Evolutionary conservation across 30 jellyfish, hydroid and myxozoan species (phyloP), one percentile per base, ranked within the genome.

Genomic region (Aurelia sp.): DNA sequence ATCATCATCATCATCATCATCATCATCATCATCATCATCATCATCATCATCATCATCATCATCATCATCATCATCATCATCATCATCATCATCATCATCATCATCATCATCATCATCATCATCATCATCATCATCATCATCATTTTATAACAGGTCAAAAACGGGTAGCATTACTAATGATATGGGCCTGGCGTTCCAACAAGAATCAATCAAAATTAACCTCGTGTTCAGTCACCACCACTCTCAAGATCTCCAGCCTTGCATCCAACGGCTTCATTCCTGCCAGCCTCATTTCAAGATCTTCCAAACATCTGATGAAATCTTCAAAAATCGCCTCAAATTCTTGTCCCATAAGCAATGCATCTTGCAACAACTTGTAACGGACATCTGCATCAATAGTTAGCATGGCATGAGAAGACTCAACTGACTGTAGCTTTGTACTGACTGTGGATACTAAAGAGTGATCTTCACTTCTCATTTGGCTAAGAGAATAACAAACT

Each of bases 251-350:
- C 19, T 90, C 99, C 53, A 75, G 59, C 69, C 87, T 75, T 44
- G 93, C 96, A 78, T 82, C 95, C 87, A 95, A 60, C 11, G 97
- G 97, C 78, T 88, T 89, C 65, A 70, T 85, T 21, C 73, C 88
- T 20, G 60, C 63, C 59, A 95, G 74, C 74, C 97, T 83, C 88
- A 72, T 55, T 33, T 88, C 93, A 63, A 95, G 79, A 47, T 76
- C 97, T 9, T 90, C 96, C 64, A 95, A 64, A 35, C 93, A 66
- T 15, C 53, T 38, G 67, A 30, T 57, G 70, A 92, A 92, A 64
- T 87, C 95, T 63, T 63, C 74, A 24, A 71, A 72, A 13, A 81
- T 81, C 44, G 92, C 22, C 30, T 90, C 88, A 72, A 95, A 95
- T 73, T 91, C 99, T 74, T 95, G 98, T 71, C 96, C 81, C 63